Evolutionary conservation across 1,140 invertebrate species (phyloP).

Genomic region (Aphidius gifuensis): DNA sequence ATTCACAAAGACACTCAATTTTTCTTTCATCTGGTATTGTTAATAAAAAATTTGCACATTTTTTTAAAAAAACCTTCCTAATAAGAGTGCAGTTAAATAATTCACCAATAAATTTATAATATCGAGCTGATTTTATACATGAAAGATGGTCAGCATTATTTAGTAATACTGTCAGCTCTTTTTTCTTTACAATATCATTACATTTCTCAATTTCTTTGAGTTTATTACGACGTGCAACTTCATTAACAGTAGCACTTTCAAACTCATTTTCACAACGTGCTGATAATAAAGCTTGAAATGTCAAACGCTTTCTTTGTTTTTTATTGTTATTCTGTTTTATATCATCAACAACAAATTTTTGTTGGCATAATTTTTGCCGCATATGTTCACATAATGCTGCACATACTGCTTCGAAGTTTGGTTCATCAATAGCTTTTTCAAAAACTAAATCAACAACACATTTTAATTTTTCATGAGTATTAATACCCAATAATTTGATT

Average conservation of each 20-base stretch:
- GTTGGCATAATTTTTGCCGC: conserved; percentile 64
- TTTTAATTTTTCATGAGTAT: conserved; percentile 73
- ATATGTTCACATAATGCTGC: conserved; percentile 64
- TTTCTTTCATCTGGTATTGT: conserved; percentile 80
- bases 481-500: conserved; percentile 73
- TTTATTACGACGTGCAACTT: conserved; percentile 58
- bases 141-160: conserved; percentile 75
- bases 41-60: conserved; percentile 79
- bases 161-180: conserved; percentile 64
- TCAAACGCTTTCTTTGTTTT: conserved; percentile 27
- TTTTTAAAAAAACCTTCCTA: conserved; percentile 83
- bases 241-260: conserved; percentile 72
- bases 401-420: conserved; percentile 86
- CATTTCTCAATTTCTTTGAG: conserved; percentile 65
- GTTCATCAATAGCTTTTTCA: conserved; percentile 93
- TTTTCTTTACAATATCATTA: conserved; percentile 63
- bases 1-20: conserved; percentile 87
- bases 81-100: conserved; percentile 90
- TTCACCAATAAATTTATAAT: conserved; percentile 85
- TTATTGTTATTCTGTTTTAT: conserved; percentile 21
- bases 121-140: conserved; percentile 79
- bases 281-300: conserved; percentile 79
- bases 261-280: conserved; percentile 84
- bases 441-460: conserved; percentile 89
- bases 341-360: conserved; percentile 55